phyloP scores from a whole-genome alignment of 2,888 invertebrate genomes.

The Ormyrus labotus region DNA sequence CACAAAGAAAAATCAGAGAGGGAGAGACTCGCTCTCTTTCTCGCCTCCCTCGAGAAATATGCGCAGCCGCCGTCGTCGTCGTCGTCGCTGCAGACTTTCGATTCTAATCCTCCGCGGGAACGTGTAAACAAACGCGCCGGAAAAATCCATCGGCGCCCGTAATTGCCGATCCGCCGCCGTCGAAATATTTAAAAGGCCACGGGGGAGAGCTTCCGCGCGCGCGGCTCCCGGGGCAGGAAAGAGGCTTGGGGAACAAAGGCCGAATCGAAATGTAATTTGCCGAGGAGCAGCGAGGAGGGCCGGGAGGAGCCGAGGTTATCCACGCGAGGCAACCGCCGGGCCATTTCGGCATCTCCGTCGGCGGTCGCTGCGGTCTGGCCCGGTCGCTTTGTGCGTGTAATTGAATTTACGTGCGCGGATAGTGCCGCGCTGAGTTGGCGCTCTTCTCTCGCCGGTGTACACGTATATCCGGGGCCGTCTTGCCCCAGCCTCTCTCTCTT shows the following conservation, averaged over 20 bases:
- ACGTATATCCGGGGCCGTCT: neutral
- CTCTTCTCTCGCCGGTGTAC: neutral
- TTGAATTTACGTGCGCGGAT: conserved; percentile 70
- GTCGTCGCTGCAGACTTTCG: too few species aligned
- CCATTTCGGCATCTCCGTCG: conserved; percentile 52
- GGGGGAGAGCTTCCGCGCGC: neutral
- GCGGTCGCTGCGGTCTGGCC: conserved; percentile 64
- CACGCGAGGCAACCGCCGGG: conserved; percentile 34
- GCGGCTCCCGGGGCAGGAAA: neutral
- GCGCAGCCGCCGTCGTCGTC: too few species aligned
- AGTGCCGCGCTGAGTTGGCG: conserved; percentile 57
- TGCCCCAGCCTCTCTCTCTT: neutral
- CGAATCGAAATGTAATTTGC: conserved; percentile 55
- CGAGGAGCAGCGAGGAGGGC: neutral
- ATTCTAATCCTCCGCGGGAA: too few species aligned
- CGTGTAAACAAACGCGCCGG: too few species aligned
- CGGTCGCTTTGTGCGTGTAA: conserved; percentile 71
- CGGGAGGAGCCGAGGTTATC: conserved; percentile 26
- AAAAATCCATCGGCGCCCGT: too few species aligned
- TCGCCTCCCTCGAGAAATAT: too few species aligned
- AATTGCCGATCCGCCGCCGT: too few species aligned
- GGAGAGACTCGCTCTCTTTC: too few species aligned
- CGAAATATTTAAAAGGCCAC: neutral
- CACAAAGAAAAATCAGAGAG: conserved; percentile 41
- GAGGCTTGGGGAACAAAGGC: conserved; percentile 25